Conservation (phyloP, 2,888 invertebrate genomes). For the Argyresthia goedartella region DNA sequence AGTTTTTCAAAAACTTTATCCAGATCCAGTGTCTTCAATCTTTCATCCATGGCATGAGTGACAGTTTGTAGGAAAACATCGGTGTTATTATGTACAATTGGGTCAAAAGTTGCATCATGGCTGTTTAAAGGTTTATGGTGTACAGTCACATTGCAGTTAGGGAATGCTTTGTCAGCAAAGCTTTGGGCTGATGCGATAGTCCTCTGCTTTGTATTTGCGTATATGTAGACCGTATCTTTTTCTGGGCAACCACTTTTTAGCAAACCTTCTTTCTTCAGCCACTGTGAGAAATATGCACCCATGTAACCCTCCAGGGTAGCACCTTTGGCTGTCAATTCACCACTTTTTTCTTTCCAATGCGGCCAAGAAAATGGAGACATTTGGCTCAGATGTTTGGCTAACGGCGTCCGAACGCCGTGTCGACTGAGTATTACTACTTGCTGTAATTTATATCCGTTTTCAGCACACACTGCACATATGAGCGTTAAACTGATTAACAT, state of each 20-base stretch:
- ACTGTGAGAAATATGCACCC: slow-evolving; percentile 33
- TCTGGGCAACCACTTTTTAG: slow-evolving; percentile 28
- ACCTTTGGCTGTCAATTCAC: slow-evolving; percentile 43
- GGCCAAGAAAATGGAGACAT: slow-evolving; percentile 43
- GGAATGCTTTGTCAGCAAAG: slow-evolving; percentile 40
- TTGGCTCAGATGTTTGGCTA: slow-evolving; percentile 30
- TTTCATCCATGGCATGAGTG: background rate
- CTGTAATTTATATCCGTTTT: slow-evolving; percentile 16
- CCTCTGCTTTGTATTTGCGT: slow-evolving; percentile 45
- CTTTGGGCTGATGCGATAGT: slow-evolving; percentile 43
- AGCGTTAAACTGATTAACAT: background rate
- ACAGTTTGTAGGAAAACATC: background rate
- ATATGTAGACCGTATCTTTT: slow-evolving; percentile 37
- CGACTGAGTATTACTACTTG: slow-evolving; percentile 44
- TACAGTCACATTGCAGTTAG: slow-evolving; percentile 38
- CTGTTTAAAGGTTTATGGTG: slow-evolving; percentile 23
- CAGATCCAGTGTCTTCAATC: slow-evolving; percentile 28
- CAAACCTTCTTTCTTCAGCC: slow-evolving; percentile 31
- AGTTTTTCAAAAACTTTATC: slow-evolving; percentile 31
- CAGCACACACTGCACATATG: slow-evolving; percentile 7
- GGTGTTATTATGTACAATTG: slow-evolving; percentile 37
- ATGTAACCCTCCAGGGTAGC: slow-evolving; percentile 39
- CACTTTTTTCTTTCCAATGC: slow-evolving; percentile 34
- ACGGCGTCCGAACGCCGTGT: slow-evolving; percentile 45
- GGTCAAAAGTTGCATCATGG: slow-evolving; percentile 41